These are phyloP conservation scores for Etia nguti DNA, from an alignment of 2,113 vertebrate genomes.

Conservation along the genomic window DNA sequence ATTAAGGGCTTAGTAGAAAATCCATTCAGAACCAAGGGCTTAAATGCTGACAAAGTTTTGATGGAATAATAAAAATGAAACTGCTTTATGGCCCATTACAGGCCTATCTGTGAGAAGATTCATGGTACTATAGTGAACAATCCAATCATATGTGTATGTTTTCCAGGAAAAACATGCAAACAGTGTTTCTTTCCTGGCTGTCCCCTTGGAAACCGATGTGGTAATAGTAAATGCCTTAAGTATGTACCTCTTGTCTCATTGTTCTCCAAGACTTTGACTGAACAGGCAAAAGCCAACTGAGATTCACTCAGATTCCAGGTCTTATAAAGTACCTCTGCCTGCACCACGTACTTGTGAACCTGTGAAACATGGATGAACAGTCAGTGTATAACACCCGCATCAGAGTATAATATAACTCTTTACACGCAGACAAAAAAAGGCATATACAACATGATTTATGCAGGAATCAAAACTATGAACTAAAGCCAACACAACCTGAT, in stretches of 20 bases:
- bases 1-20: background rate
- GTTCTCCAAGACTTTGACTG: conserved; percentile 77
- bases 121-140: background rate
- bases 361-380: conserved; percentile 51
- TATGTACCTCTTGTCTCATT: conserved; percentile 77
- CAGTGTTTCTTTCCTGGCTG: background rate
- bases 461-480: background rate
- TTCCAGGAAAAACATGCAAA: background rate
- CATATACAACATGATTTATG: background rate
- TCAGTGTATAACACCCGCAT: background rate
- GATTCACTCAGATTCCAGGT: conserved; percentile 83
- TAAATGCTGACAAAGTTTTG: background rate
- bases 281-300: conserved; percentile 72
- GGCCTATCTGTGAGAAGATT: background rate
- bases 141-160: background rate
- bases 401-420: background rate
- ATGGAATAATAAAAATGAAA: background rate
- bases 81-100: background rate
- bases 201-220: background rate
- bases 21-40: background rate
- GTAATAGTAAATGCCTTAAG: background rate
- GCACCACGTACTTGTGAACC: conserved; percentile 81
- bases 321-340: conserved; percentile 77
- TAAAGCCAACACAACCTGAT: background rate
- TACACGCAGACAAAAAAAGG: background rate